Conservation (phyloP, 2,888 invertebrate species). For the Dynastes hyllus region DNA sequence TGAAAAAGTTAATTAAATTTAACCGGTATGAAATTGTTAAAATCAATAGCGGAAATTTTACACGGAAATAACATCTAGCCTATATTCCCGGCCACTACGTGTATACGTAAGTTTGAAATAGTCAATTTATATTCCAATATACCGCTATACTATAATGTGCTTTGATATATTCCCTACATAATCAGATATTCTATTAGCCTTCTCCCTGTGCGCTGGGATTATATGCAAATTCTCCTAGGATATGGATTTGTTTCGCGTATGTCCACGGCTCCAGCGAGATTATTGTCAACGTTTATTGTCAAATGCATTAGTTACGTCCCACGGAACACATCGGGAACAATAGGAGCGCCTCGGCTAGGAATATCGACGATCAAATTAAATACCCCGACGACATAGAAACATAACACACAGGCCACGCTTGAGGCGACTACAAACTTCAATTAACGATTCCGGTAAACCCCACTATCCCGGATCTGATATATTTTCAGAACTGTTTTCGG, state of each 20-base stretch:
- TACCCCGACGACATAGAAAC: conserved; percentile 15
- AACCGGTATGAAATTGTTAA: neutral
- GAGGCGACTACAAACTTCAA: conserved; percentile 18
- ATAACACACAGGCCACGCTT: conserved; percentile 15
- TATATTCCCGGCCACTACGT: neutral
- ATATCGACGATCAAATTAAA: conserved; percentile 28
- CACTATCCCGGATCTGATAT: neutral
- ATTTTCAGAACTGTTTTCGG: neutral
- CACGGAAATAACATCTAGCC: neutral
- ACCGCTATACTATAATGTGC: neutral
- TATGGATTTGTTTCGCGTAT: conserved; percentile 27
- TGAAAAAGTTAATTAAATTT: neutral
- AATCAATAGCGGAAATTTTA: neutral
- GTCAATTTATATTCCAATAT: conserved; percentile 3
- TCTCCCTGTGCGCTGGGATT: conserved; percentile 1
- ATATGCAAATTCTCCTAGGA: conserved; percentile 28
- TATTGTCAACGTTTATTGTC: conserved; percentile 25
- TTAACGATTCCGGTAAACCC: conserved; percentile 9
- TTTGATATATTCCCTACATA: conserved; percentile 17
- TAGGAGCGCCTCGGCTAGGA: conserved; percentile 2
- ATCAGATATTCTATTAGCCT: conserved; percentile 16
- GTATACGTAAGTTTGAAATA: neutral
- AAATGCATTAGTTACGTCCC: conserved; percentile 27
- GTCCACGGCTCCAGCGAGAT: conserved; percentile 13
- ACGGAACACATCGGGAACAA: conserved; percentile 17